Evolutionary conservation across 2,888 invertebrate species (phyloP).

Genomic region (Orchesellides sinensis): DNA sequence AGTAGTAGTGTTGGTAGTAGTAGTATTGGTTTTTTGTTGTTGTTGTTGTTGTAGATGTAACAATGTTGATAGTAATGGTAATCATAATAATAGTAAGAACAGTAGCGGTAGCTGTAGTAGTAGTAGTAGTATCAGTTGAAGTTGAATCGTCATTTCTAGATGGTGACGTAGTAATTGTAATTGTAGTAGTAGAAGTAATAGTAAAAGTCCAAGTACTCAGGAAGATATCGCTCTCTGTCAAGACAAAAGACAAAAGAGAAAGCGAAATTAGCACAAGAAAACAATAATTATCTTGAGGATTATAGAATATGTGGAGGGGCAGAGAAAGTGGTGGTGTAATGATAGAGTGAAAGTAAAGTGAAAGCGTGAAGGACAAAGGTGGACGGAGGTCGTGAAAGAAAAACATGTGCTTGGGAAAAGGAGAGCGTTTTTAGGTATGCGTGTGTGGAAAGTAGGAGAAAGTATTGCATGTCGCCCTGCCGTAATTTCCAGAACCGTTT

Average conservation of each 20-base stretch:
- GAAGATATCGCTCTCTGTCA: constrained; percentile 74
- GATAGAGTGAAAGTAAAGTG: neutral
- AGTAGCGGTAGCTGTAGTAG: constrained; percentile 19
- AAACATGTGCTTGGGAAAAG: too few relatives aligned
- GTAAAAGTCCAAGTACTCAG: constrained; percentile 71
- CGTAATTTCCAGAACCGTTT: too few relatives aligned
- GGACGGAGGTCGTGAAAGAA: too few relatives aligned
- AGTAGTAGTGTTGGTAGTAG: constrained; percentile 11
- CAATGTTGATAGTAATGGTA: constrained; percentile 28
- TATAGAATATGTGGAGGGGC: neutral
- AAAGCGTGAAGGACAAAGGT: neutral
- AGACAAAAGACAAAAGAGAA: constrained; percentile 25
- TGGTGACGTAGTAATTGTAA: constrained; percentile 48
- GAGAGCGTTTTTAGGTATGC: too few relatives aligned
- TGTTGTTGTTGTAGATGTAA: constrained; percentile 17
- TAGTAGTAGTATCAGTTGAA: constrained; percentile 53
- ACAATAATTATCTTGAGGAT: neutral
- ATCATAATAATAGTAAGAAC: constrained; percentile 11
- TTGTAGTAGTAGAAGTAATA: constrained; percentile 61
- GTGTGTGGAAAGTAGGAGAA: too few relatives aligned
- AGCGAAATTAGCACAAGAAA: neutral
- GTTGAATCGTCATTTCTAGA: constrained; percentile 59
- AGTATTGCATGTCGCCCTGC: too few relatives aligned
- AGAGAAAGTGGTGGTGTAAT: neutral
- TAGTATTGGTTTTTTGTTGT: constrained; percentile 17